These are phyloP conservation scores for Agrilus biguttatus DNA, from an alignment of 2,888 invertebrate genomes.

Conservation along the genomic window DNA sequence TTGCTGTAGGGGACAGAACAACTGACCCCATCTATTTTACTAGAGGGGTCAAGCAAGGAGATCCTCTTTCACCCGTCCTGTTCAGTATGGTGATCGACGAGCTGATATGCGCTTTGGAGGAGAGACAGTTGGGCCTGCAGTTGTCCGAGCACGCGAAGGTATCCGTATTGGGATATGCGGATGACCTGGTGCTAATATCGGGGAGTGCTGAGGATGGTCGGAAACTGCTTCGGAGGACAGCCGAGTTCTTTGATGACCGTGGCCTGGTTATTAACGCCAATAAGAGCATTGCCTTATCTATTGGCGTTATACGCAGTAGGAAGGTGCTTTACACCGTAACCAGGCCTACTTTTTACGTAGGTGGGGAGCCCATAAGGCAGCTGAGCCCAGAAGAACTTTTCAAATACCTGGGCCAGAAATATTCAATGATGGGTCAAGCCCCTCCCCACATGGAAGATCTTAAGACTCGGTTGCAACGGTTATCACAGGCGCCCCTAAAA, in stretches of 20 bases:
- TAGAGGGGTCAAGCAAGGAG: too few relatives aligned
- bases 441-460: too few relatives aligned
- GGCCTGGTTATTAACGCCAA: not conserved
- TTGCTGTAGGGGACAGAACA: slow-evolving; percentile 11
- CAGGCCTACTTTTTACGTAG: not conserved
- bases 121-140: too few relatives aligned
- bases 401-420: slow-evolving; percentile 18
- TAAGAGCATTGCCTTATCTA: not conserved
- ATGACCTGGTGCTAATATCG: slow-evolving; percentile 3
- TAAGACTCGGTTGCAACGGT: slow-evolving; percentile 8
- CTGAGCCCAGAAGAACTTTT: too few relatives aligned
- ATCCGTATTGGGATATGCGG: slow-evolving; percentile 20
- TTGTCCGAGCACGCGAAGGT: slow-evolving; percentile 5
- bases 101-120: too few relatives aligned
- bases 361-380: too few relatives aligned
- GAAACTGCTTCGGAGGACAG: not conserved
- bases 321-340: not conserved
- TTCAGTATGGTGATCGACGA: too few relatives aligned
- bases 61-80: too few relatives aligned
- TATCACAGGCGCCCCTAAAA: slow-evolving; percentile 21
- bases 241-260: not conserved
- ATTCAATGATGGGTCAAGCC: slow-evolving; percentile 15
- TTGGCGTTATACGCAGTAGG: not conserved
- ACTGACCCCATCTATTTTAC: too few relatives aligned
- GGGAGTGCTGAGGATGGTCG: not conserved